These are phyloP conservation scores for Tragelaphus buxtoni DNA, from an alignment of 2,113 vertebrate genomes.

Conservation along the genomic window DNA sequence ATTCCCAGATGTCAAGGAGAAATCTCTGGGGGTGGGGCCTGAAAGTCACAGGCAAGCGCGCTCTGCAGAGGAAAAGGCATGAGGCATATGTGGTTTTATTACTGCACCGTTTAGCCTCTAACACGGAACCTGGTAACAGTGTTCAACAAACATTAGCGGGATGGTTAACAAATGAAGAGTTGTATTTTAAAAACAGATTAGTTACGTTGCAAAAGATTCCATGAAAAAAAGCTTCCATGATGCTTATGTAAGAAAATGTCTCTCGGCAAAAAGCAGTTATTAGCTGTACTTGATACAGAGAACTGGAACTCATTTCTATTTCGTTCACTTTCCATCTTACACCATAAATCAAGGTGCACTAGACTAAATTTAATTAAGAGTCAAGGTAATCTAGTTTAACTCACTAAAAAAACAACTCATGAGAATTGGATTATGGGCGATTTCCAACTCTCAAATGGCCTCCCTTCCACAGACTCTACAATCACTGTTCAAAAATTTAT, in stretches of 20 bases:
- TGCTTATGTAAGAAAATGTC: constrained; percentile 11
- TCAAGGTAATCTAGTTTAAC: constrained; percentile 58
- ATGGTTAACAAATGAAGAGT: neutral
- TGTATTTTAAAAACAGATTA: neutral
- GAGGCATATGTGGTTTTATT: neutral
- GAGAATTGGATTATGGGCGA: constrained; percentile 35
- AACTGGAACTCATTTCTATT: neutral
- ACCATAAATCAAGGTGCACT: constrained; percentile 52
- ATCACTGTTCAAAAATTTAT: neutral
- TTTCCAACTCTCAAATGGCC: constrained; percentile 39
- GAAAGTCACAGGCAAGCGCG: neutral
- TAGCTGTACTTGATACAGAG: neutral
- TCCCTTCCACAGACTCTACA: neutral
- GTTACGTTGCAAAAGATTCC: neutral
- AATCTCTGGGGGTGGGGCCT: neutral
- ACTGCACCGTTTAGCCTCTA: neutral
- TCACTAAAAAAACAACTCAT: constrained; percentile 52
- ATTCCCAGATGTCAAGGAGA: neutral
- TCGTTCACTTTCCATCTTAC: neutral
- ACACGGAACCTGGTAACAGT: neutral
- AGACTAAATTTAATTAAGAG: constrained; percentile 51
- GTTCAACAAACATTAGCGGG: neutral
- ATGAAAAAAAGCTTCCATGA: neutral
- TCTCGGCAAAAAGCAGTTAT: neutral
- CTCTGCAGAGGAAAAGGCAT: neutral